These are phyloP conservation scores for fruit fly (Drosophila melanogaster) DNA, from an alignment of 1,140 invertebrate species.

Conservation along the genomic window DNA sequence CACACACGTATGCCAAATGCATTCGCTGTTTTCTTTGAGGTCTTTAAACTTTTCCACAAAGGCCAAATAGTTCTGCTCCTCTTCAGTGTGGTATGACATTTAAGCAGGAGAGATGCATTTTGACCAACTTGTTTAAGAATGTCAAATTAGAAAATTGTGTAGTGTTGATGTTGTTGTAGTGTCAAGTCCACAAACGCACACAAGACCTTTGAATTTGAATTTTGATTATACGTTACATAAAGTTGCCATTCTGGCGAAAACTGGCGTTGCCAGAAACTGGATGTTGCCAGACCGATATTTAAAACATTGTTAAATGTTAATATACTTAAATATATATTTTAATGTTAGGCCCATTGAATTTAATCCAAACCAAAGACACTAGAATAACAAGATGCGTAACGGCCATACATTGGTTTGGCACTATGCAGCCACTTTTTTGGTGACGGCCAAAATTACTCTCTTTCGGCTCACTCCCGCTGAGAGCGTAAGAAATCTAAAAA, in stretches of 20 bases:
- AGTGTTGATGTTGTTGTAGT: no score
- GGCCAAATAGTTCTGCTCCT: slow-evolving; percentile 19
- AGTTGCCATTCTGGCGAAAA: neutral
- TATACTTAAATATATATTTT: no score
- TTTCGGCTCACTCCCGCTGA: no score
- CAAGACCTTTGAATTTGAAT: neutral
- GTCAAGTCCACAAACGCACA: neutral
- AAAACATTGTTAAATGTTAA: no score
- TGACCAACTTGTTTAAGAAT: neutral
- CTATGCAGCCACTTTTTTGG: no score
- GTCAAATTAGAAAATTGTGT: neutral
- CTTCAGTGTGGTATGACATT: slow-evolving; percentile 6
- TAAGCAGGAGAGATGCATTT: neutral
- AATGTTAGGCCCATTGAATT: no score
- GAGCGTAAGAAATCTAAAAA: no score
- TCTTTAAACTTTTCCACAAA: slow-evolving; percentile 66
- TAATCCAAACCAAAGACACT: neutral
- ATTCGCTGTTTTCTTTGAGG: slow-evolving; percentile 53
- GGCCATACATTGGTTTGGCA: no score
- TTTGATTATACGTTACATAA: neutral
- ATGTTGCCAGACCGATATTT: neutral
- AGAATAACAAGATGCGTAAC: no score
- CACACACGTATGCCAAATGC: slow-evolving; percentile 62
- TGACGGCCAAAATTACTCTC: no score
- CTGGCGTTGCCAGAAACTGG: neutral